Conservation (phyloP, 2,113 vertebrate genomes). For the Probosciger aterrimus region DNA sequence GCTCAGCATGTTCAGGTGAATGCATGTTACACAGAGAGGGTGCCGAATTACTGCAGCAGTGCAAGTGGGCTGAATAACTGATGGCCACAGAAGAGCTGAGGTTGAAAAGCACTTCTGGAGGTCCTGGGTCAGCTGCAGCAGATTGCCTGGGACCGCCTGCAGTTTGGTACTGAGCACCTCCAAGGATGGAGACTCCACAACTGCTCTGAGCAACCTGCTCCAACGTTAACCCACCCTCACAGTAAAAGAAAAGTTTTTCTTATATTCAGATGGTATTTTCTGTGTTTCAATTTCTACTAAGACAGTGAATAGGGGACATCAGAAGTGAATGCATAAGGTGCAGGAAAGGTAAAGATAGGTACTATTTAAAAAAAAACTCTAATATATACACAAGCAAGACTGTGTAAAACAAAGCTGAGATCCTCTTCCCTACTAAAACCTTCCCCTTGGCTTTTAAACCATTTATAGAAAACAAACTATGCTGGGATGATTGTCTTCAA, state of each 20-base stretch:
- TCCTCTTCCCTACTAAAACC: not conserved
- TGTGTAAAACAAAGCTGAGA: not conserved
- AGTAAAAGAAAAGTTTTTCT: not conserved
- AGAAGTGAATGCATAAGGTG: not conserved
- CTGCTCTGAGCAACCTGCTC: not conserved
- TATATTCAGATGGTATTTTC: not conserved
- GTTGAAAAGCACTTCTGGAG: not conserved
- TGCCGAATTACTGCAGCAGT: not conserved
- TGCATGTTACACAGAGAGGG: not conserved
- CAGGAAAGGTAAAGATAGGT: not conserved
- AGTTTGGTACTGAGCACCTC: not conserved
- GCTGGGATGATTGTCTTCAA: conserved; percentile 15
- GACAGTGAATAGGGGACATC: not conserved
- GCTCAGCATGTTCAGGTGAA: not conserved
- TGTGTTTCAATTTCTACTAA: not conserved
- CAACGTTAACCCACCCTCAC: not conserved
- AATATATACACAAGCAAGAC: not conserved
- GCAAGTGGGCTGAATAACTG: not conserved
- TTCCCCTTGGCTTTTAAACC: not conserved
- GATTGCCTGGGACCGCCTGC: not conserved
- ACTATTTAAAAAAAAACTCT: not conserved
- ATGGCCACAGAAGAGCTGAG: not conserved
- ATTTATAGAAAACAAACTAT: conserved; percentile 25
- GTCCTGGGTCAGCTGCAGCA: not conserved
- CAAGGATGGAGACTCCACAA: not conserved